Conservation (phyloP, 2,797 vertebrate genomes). For the Erethizon dorsatum region DNA sequence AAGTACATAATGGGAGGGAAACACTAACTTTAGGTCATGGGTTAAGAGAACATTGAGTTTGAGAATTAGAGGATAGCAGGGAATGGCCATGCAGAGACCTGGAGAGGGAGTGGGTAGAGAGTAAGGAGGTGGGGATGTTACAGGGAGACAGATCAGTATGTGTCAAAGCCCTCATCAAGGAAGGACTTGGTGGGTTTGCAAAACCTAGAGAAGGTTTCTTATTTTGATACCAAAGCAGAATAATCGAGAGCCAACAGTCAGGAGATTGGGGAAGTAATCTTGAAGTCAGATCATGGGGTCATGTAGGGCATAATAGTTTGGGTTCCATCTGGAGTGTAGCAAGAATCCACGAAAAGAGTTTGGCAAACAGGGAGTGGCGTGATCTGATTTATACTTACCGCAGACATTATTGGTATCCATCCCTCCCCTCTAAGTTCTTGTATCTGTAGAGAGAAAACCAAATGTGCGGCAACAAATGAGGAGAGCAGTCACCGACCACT, state of each 20-base stretch:
- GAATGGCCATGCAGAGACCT: background rate
- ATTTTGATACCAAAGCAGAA: background rate
- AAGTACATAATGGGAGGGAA: background rate
- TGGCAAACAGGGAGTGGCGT: background rate
- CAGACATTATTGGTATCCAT: background rate
- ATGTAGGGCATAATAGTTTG: background rate
- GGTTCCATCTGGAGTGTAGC: background rate
- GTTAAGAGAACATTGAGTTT: background rate
- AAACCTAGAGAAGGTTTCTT: background rate
- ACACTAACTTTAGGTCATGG: background rate
- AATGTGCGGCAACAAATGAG: background rate
- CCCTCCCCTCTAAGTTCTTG: background rate
- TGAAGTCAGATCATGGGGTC: background rate
- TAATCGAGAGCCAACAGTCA: background rate
- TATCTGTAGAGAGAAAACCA: background rate
- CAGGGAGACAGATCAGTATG: background rate
- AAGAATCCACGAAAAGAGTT: background rate
- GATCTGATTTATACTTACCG: background rate
- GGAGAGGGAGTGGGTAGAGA: background rate
- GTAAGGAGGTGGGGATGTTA: rapidly evolving
- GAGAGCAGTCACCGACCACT: background rate
- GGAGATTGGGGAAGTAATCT: background rate
- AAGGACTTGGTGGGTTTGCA: background rate
- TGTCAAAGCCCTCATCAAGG: background rate
- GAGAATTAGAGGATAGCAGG: background rate